Evolutionary conservation across 1,140 invertebrate species (phyloP).

Genomic region (Chymomyza costata): DNA sequence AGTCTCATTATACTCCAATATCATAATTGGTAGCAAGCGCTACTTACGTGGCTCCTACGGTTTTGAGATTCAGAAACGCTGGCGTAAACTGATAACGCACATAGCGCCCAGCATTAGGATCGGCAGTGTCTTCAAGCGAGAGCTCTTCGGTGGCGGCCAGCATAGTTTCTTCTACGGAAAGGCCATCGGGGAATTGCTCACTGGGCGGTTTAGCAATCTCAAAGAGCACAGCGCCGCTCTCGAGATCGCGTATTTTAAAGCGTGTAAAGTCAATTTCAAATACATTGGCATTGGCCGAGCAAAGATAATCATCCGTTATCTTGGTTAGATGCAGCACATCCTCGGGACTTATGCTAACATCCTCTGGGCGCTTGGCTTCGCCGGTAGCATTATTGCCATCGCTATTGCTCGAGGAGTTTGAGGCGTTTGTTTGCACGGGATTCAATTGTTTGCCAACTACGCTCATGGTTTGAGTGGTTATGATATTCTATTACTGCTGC

Average conservation of each 20-base stretch:
- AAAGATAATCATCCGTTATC: constrained; percentile 88
- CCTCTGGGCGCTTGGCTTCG: constrained; percentile 34
- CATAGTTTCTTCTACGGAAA: constrained; percentile 77
- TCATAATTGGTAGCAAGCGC: neutral
- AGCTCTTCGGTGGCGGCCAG: constrained; percentile 79
- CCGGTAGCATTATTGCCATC: constrained; percentile 5
- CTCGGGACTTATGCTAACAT: constrained; percentile 78
- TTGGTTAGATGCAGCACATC: constrained; percentile 80
- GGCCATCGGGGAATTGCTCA: constrained; percentile 77
- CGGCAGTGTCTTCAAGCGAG: constrained; percentile 76
- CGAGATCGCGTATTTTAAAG: constrained; percentile 97
- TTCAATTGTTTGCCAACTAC: constrained; percentile 63
- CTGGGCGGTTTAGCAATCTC: constrained; percentile 96
- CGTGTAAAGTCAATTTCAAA: constrained; percentile 99
- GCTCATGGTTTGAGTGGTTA: no score
- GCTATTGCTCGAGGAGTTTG: constrained; percentile 7
- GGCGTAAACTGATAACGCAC: constrained; percentile 98
- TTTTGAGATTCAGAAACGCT: constrained; percentile 95
- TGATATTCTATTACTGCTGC: constrained; percentile 8
- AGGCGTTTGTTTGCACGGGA: constrained; percentile 42
- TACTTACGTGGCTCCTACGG: constrained; percentile 94
- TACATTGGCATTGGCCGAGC: constrained; percentile 94
- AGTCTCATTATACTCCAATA: neutral
- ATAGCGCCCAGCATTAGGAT: constrained; percentile 95
- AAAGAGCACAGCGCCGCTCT: constrained; percentile 94